phyloP scores from a whole-genome alignment of 2,888 invertebrate species.

The Acleris literana region DNA sequence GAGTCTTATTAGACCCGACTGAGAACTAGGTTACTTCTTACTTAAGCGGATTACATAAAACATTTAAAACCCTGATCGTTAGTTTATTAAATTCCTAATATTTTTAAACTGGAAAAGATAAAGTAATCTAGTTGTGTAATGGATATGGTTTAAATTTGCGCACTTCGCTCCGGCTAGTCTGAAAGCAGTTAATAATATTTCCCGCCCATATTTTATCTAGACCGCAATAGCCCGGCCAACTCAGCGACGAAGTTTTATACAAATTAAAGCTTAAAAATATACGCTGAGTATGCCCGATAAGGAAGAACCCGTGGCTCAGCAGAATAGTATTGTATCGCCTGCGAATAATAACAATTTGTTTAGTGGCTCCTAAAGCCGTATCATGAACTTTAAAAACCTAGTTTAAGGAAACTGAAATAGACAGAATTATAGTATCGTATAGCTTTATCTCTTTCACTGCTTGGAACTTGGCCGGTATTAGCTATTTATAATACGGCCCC shows the following conservation, averaged over 20 bases:
- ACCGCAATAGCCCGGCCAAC: conserved; percentile 15
- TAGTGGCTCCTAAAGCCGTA: too few relatives aligned
- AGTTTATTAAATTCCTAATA: too few relatives aligned
- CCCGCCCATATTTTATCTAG: conserved; percentile 18
- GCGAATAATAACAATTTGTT: background rate
- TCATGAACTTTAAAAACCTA: too few relatives aligned
- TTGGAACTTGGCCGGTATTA: too few relatives aligned
- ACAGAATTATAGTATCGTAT: too few relatives aligned
- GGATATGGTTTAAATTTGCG: conserved; percentile 6
- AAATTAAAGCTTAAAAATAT: conserved; percentile 30
- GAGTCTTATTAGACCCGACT: too few relatives aligned
- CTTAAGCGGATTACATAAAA: background rate
- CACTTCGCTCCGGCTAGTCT: conserved; percentile 9
- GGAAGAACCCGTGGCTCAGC: background rate
- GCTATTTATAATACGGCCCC: too few relatives aligned
- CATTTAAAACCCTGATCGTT: too few relatives aligned
- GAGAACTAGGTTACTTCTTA: background rate
- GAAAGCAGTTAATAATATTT: conserved; percentile 19
- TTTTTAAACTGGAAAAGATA: too few relatives aligned
- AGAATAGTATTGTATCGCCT: background rate
- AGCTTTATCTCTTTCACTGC: too few relatives aligned
- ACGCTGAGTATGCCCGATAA: conserved; percentile 7
- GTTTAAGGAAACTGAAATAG: too few relatives aligned
- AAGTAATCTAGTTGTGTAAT: conserved; percentile 1
- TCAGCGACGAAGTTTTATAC: conserved; percentile 22